These are phyloP conservation scores for Pseudopodoces humilis DNA, from an alignment of 2,113 vertebrate species.

Conservation along the genomic window DNA sequence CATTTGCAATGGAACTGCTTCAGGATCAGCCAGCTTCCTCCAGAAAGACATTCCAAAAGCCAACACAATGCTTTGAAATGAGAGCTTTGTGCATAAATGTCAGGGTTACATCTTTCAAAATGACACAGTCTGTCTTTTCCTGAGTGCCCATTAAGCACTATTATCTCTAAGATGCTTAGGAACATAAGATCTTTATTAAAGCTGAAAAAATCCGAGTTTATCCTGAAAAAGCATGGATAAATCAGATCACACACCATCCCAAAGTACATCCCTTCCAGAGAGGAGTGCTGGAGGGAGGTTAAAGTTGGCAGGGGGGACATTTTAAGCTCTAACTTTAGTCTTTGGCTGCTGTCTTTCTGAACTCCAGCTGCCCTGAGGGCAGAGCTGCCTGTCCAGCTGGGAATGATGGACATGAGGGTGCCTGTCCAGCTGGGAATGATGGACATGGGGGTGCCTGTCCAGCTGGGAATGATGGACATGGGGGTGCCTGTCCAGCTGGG, in stretches of 20 bases:
- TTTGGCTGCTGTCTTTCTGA: neutral
- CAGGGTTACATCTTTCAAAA: neutral
- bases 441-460: too few species aligned
- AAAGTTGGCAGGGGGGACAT: neutral
- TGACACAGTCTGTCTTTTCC: neutral
- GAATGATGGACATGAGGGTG: neutral
- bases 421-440: neutral
- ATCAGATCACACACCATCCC: neutral
- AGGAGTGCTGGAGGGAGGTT: neutral
- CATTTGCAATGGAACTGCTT: neutral
- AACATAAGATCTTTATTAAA: slow-evolving; percentile 61
- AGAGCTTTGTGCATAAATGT: neutral
- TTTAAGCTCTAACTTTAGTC: neutral
- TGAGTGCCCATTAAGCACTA: slow-evolving; percentile 49
- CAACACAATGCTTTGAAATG: neutral
- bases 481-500: too few species aligned
- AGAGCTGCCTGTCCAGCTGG: neutral
- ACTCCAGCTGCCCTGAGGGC: neutral
- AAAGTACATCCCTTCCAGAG: neutral
- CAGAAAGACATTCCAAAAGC: neutral
- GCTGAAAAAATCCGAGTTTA: slow-evolving; percentile 64
- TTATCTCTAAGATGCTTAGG: slow-evolving; percentile 61
- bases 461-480: too few species aligned
- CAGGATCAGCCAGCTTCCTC: neutral
- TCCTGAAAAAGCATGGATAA: slow-evolving; percentile 58